Evolutionary conservation across 2,888 invertebrate genomes (phyloP).

Genomic region (Malthinus flaveolus): DNA sequence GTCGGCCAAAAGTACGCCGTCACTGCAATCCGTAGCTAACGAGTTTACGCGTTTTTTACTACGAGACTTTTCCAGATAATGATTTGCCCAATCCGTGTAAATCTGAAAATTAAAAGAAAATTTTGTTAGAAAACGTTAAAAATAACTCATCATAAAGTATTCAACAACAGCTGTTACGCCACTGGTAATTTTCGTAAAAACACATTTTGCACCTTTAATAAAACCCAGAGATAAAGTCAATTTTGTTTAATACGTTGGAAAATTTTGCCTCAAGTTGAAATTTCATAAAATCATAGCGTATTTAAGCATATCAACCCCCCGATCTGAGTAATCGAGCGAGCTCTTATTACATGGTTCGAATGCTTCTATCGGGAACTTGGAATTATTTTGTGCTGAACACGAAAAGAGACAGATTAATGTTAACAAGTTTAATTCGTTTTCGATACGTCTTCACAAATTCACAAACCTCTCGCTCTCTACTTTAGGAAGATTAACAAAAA

Average conservation of each 20-base stretch:
- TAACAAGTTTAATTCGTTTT: neutral
- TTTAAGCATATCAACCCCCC: slow-evolving; percentile 29
- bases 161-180: too few species aligned
- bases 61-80: slow-evolving; percentile 90
- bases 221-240: slow-evolving; percentile 4
- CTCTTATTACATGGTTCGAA: slow-evolving; percentile 38
- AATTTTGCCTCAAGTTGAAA: slow-evolving; percentile 11
- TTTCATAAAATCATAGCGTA: slow-evolving; percentile 21
- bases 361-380: slow-evolving; percentile 29
- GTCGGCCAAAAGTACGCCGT: slow-evolving; percentile 90
- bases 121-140: neutral
- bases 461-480: too few species aligned
- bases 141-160: too few species aligned
- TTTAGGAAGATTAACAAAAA: too few species aligned
- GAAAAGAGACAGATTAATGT: slow-evolving; percentile 33
- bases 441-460: too few species aligned
- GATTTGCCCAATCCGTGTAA: slow-evolving; percentile 98
- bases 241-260: slow-evolving; percentile 12
- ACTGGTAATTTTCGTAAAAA: too few species aligned
- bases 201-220: too few species aligned
- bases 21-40: slow-evolving; percentile 88
- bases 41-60: slow-evolving; percentile 80
- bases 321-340: slow-evolving; percentile 35
- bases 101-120: slow-evolving; percentile 66
- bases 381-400: slow-evolving; percentile 23